phyloP scores from a whole-genome alignment of 2,113 vertebrate genomes.

The Percopsis transmontana region DNA sequence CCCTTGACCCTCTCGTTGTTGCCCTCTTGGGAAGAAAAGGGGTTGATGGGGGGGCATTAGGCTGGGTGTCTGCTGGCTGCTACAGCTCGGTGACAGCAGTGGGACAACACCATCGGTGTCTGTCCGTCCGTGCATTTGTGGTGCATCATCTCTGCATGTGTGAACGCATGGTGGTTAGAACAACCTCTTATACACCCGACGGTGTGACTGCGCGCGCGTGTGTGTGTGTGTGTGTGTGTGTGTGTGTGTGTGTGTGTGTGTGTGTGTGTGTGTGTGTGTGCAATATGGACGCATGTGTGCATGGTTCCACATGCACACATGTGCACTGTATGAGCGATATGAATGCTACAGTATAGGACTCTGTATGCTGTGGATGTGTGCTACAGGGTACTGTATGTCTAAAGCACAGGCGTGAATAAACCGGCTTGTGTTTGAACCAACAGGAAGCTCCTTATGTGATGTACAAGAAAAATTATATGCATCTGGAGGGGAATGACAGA shows the following conservation, averaged over 20 bases:
- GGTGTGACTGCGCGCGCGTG: constrained; percentile 26
- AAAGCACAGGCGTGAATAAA: constrained; percentile 75
- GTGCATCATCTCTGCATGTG: constrained; percentile 66
- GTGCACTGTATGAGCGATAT: constrained; percentile 20
- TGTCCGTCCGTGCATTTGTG: constrained; percentile 57
- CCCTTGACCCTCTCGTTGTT: constrained; percentile 11
- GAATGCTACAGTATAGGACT: too few species aligned
- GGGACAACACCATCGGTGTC: constrained; percentile 51
- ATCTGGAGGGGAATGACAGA: constrained; percentile 98
- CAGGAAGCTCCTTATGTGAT: constrained; percentile 99
- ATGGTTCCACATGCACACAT: constrained; percentile 43
- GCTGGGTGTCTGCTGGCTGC: constrained; percentile 64
- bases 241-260: constrained; percentile 23
- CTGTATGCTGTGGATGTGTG: constrained; percentile 43
- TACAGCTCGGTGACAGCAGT: constrained; percentile 60
- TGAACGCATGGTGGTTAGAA: constrained; percentile 60
- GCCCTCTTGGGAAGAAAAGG: constrained; percentile 42
- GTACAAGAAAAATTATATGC: constrained; percentile 98
- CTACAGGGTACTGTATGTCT: background rate
- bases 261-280: constrained; percentile 12
- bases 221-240: constrained; percentile 16
- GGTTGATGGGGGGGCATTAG: constrained; percentile 54
- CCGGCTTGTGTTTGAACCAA: constrained; percentile 83
- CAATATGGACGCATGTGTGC: constrained; percentile 28
- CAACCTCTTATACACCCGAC: constrained; percentile 41